Conservation (phyloP, 2,113 vertebrate species). For the Gambusia affinis region DNA sequence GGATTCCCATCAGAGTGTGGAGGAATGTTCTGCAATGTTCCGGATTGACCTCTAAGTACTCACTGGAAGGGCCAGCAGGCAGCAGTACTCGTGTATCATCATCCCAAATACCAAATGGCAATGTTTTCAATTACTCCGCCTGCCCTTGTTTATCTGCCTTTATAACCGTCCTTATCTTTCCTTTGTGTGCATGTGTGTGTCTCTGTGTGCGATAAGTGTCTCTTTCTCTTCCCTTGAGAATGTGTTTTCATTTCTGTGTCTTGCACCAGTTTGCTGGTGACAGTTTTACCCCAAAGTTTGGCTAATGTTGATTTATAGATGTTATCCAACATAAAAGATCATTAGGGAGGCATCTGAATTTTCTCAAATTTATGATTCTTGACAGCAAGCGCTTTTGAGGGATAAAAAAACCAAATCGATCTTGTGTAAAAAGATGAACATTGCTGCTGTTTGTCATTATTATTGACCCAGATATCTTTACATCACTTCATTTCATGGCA, state of each 20-base stretch:
- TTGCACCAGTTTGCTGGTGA: background rate
- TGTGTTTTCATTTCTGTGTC: background rate
- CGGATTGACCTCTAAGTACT: constrained; percentile 63
- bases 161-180: constrained; percentile 48
- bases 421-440: background rate
- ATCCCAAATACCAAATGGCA: constrained; percentile 47
- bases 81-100: constrained; percentile 52
- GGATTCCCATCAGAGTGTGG: constrained; percentile 68
- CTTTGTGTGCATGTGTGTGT: constrained; percentile 5
- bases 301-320: background rate
- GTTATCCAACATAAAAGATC: background rate
- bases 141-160: constrained; percentile 49
- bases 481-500: background rate
- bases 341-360: background rate
- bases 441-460: background rate
- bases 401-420: background rate
- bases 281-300: background rate
- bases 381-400: background rate
- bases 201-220: background rate
- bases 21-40: constrained; percentile 60
- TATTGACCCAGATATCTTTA: background rate
- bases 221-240: background rate
- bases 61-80: constrained; percentile 41
- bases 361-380: background rate
- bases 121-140: constrained; percentile 65